phyloP scores from a whole-genome alignment of 2,888 invertebrate species.

The Cryptus viduatorius region DNA sequence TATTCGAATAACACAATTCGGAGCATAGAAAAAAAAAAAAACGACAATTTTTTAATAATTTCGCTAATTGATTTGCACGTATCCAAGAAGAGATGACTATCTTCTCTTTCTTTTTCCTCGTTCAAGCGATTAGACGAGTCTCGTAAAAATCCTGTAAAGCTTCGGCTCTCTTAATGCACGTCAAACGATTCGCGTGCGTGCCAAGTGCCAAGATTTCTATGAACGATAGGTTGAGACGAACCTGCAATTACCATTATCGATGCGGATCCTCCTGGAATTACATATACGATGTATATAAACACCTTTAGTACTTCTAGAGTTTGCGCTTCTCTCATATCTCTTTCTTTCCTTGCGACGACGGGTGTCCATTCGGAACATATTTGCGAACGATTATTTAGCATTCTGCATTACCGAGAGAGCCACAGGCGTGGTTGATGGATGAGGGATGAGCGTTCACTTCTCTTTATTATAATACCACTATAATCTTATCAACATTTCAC shows the following conservation, averaged over 20 bases:
- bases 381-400: neutral
- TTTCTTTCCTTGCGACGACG: too few species aligned
- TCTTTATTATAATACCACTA: conserved; percentile 50
- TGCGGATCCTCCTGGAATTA: conserved; percentile 45
- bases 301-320: neutral
- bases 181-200: conserved; percentile 40
- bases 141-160: neutral
- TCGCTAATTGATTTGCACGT: too few species aligned
- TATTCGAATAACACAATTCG: too few species aligned
- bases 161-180: neutral
- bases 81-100: too few species aligned
- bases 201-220: conserved; percentile 25
- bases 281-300: neutral
- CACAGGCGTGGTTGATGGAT: conserved; percentile 67
- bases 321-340: neutral
- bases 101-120: too few species aligned
- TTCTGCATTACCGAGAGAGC: neutral
- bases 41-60: too few species aligned
- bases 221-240: conserved; percentile 49
- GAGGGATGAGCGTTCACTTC: conserved; percentile 51
- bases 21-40: too few species aligned
- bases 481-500: conserved; percentile 60
- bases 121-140: neutral
- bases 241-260: conserved; percentile 57
- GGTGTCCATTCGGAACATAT: too few species aligned